Evolutionary conservation across 2,797 vertebrate genomes (phyloP).

Genomic region (Numenius phaeopus): DNA sequence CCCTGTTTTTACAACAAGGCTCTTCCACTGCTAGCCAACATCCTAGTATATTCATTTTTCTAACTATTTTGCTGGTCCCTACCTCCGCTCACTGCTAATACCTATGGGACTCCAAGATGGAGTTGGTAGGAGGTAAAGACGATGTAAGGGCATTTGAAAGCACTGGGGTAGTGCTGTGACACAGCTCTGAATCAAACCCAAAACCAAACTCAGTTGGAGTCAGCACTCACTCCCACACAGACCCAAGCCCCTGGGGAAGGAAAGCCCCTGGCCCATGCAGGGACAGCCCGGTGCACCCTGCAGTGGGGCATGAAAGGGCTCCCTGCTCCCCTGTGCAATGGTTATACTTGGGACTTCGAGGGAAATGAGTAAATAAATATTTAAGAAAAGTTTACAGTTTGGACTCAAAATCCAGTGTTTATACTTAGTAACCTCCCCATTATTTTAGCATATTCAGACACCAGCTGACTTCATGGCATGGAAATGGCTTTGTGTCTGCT

Average conservation of each 20-base stretch:
- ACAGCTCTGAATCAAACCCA: not conserved
- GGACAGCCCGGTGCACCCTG: not conserved
- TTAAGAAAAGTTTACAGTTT: not conserved
- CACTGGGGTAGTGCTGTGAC: not conserved
- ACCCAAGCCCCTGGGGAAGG: not conserved
- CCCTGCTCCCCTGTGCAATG: not conserved
- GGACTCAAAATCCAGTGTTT: not conserved
- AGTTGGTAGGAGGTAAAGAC: not conserved
- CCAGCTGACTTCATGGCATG: not conserved
- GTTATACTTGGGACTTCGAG: not conserved
- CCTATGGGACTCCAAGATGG: not conserved
- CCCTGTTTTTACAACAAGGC: not conserved
- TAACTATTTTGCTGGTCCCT: not conserved
- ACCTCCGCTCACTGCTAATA: not conserved
- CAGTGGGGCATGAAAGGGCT: too few species aligned
- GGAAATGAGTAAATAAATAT: not conserved
- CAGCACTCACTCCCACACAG: not conserved
- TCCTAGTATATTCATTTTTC: not conserved
- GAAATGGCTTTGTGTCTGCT: not conserved
- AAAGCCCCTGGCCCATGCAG: rapidly evolving
- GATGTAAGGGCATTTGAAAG: not conserved
- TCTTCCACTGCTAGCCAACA: not conserved
- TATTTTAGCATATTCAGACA: not conserved
- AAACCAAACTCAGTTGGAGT: rapidly evolving
- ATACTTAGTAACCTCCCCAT: not conserved